Evolutionary conservation across 2,888 invertebrate genomes (phyloP), one percentile per base, ranked within the genome.

Genomic region (Parnassius mnemosyne): DNA sequence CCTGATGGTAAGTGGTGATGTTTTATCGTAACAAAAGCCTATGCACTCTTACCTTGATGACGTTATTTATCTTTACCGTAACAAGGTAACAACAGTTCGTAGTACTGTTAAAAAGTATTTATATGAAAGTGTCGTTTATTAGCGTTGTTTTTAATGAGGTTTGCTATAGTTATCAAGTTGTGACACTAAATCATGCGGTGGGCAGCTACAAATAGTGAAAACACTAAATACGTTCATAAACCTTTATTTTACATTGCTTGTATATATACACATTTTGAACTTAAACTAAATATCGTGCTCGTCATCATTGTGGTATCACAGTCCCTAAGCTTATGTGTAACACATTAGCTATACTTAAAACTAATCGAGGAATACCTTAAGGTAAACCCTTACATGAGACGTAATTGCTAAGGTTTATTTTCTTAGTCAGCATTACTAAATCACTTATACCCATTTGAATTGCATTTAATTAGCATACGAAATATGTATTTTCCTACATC

Each of bases 241-340:
- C 49, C 44, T 81, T 84, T 78, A 79, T 77, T 73, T 73, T 71
- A 71, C 74, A 76, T n/a, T 80, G 79, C 74, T 74, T 88, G 86
- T 87, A 80, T 86, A 87, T 85, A 89, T 78, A 78, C 79, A 72
- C 71, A 75, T 71, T 74, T 67, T 68, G 70, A 68, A 67, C 71
- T 73, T 73, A 80, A 76, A 79, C 78, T 81, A 83, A 79, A 79
- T 77, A 74, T 76, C 72, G 83, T 87, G 83, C 80, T 79, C 71
- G 71, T 61, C 76, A 77, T 72, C 70, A 74, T 80, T 74, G 83
- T 86, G 83, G 83, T 89, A 89, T 89, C 89, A 89, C 89, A 89
- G 89, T 85, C 79, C 79, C 65, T 53, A 63, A 60, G 59, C 60
- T 60, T 53, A 63, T 13, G 16, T 53, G 53, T 63, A 49, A 49